Evolutionary conservation across 2,888 invertebrate genomes (phyloP).

Genomic region (Polydrusus cervinus): DNA sequence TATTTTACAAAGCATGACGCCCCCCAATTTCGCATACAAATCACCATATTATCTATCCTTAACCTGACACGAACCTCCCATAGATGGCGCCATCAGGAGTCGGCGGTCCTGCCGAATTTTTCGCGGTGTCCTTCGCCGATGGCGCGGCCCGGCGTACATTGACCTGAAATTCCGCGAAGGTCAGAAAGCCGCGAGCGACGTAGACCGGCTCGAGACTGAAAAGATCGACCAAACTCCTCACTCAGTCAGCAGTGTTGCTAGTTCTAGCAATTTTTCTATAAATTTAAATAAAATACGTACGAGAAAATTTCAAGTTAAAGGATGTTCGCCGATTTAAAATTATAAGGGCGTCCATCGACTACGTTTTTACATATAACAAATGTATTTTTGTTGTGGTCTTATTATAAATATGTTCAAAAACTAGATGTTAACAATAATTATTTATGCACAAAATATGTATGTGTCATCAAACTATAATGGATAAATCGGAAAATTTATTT

Average conservation of each 20-base stretch:
- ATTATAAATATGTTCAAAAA: too few relatives aligned
- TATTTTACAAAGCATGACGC: not conserved
- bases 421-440: too few relatives aligned
- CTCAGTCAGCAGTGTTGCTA: conserved; percentile 22
- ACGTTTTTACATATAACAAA: too few relatives aligned
- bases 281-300: not conserved
- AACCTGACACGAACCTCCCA: conserved; percentile 22
- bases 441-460: too few relatives aligned
- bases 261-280: not conserved
- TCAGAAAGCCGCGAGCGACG: conserved; percentile 45
- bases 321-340: too few relatives aligned
- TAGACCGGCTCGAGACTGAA: conserved; percentile 47
- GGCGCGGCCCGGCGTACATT: conserved; percentile 41
- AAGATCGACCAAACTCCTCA: conserved; percentile 25
- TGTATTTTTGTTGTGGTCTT: too few relatives aligned
- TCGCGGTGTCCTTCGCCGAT: conserved; percentile 41
- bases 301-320: not conserved
- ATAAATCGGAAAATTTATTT: too few relatives aligned
- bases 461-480: too few relatives aligned
- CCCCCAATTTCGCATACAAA: conserved; percentile 13
- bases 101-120: conserved; percentile 38
- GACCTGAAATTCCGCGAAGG: conserved; percentile 53
- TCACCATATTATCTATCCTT: conserved; percentile 1
- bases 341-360: too few relatives aligned
- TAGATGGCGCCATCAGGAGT: conserved; percentile 31